phyloP scores from a whole-genome alignment of 2,113 vertebrate species.

The Rafetus swinhoei region DNA sequence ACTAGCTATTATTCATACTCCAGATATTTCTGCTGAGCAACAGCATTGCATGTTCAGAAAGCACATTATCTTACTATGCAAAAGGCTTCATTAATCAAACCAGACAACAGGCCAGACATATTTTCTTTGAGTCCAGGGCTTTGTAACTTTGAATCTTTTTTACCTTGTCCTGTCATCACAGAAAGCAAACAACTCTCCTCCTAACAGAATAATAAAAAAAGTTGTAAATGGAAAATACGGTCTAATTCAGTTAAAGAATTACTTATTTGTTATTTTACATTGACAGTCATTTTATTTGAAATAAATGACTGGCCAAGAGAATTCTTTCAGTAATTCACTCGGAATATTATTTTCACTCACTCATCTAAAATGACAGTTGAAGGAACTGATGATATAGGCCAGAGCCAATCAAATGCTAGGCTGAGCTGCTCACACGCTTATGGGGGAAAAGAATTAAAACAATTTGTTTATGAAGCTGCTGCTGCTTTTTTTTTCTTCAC shows the following conservation, averaged over 20 bases:
- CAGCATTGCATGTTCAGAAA: not conserved
- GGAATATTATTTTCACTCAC: accelerated
- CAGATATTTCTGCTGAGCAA: not conserved
- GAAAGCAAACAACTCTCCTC: not conserved
- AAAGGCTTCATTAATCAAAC: conserved; percentile 67
- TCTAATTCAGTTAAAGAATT: not conserved
- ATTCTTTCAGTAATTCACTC: not conserved
- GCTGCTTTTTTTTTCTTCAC: no score
- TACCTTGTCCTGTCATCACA: conserved; percentile 17
- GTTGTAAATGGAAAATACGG: accelerated
- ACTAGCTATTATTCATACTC: conserved; percentile 16
- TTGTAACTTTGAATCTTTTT: conserved; percentile 8
- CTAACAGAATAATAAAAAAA: accelerated
- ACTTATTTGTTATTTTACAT: not conserved
- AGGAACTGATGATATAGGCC: not conserved
- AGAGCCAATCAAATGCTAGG: accelerated
- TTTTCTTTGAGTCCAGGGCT: not conserved
- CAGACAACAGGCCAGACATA: conserved; percentile 16
- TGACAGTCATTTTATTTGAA: not conserved
- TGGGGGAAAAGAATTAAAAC: accelerated
- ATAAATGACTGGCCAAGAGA: not conserved
- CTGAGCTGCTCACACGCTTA: not conserved
- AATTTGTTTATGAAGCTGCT: accelerated
- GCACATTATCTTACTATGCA: conserved; percentile 37
- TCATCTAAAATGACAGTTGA: not conserved